A percentile compares a stretch with the other conserved stretches of the same genome.
phyloP scores from a whole-genome alignment of 1,140 invertebrate genomes.

The Thaumetopoea pityocampa region DNA sequence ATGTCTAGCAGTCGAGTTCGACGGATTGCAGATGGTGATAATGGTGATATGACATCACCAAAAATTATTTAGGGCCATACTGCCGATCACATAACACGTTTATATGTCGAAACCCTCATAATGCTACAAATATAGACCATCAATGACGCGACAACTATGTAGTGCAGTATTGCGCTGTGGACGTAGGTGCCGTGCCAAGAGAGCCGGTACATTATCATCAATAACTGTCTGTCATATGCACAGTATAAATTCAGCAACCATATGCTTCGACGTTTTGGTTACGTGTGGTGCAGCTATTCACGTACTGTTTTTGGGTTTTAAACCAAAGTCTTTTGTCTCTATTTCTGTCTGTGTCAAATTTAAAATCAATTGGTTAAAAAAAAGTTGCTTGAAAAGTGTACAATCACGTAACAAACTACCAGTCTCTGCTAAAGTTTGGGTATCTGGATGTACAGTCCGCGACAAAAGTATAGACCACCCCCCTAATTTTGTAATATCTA shows the following conservation, averaged over 20 bases:
- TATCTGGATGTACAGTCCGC: no score
- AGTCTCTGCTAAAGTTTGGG: no score
- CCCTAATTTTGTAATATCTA: no score
- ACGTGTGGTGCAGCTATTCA: background rate
- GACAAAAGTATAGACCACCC: no score
- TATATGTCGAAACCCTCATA: conserved; percentile 13
- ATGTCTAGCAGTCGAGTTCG: no score
- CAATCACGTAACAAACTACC: no score
- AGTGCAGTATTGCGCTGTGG: conserved; percentile 18
- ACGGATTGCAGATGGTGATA: no score
- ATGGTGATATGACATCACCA: background rate
- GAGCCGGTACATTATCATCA: conserved; percentile 30
- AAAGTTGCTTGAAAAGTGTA: no score
- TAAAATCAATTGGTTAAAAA: no score
- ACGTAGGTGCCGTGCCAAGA: conserved; percentile 26
- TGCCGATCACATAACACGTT: background rate
- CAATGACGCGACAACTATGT: conserved; percentile 47
- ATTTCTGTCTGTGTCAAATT: no score
- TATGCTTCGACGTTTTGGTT: conserved; percentile 12
- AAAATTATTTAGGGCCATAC: conserved; percentile 4
- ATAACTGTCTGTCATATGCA: conserved; percentile 37
- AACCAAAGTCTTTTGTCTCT: no score
- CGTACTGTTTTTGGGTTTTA: background rate
- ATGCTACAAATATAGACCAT: conserved; percentile 35
- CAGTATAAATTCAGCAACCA: conserved; percentile 18